A percentile compares a stretch with the other conserved stretches of the same genome.
phyloP scores from a whole-genome alignment of 2,113 vertebrate genomes.

The Cyanoderma ruficeps region DNA sequence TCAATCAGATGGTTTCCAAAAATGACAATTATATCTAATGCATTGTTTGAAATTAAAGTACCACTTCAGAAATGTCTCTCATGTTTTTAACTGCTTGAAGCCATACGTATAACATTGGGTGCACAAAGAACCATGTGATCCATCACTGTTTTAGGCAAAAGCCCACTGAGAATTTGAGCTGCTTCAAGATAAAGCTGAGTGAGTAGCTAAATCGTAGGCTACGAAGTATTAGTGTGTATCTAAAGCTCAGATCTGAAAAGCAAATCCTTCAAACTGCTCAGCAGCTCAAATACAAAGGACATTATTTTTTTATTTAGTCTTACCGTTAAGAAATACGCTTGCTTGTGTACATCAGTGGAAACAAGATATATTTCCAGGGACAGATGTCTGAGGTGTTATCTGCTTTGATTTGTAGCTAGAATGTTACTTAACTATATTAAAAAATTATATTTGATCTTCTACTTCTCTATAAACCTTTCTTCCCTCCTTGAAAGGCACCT shows the following conservation, averaged over 20 bases:
- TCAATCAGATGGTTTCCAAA: conserved; percentile 34
- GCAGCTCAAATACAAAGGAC: not conserved
- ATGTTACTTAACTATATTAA: not conserved
- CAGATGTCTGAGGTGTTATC: not conserved
- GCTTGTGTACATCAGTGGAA: not conserved
- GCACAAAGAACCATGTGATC: not conserved
- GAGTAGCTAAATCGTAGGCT: not conserved
- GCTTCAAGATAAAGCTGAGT: not conserved
- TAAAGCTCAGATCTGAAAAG: not conserved
- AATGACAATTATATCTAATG: conserved; percentile 9
- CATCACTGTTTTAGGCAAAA: not conserved
- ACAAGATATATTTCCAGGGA: not conserved
- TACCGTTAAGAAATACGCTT: not conserved
- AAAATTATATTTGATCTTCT: not conserved
- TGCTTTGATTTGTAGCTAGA: not conserved
- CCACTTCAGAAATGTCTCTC: not conserved
- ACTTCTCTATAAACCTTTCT: not conserved
- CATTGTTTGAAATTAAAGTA: conserved; percentile 25
- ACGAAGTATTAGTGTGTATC: not conserved
- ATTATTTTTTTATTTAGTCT: not conserved
- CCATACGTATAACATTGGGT: not conserved
- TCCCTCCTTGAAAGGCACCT: not conserved
- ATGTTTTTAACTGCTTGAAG: not conserved
- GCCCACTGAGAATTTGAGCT: not conserved
- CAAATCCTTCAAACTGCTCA: not conserved